Conservation (phyloP, 1,140 invertebrate genomes). For the Piezodorus guildinii region DNA sequence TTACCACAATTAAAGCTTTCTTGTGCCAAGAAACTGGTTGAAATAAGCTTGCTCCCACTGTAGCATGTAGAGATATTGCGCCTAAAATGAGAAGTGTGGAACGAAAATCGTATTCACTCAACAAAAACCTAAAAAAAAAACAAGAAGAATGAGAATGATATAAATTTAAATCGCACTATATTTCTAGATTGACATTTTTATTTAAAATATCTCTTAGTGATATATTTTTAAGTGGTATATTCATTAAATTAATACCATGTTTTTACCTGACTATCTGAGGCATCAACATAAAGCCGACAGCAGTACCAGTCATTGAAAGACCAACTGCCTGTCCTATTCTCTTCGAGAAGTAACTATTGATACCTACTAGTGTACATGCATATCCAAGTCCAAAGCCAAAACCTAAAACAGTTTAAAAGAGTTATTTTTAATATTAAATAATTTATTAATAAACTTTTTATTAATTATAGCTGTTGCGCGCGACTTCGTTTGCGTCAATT, state of each 20-base stretch:
- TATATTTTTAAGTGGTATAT: background rate
- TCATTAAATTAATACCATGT: background rate
- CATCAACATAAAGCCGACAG: constrained; percentile 60
- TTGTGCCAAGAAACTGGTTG: constrained; percentile 56
- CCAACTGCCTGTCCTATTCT: constrained; percentile 63
- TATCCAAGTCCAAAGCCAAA: constrained; percentile 52
- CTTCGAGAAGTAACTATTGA: constrained; percentile 50
- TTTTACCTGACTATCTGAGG: constrained; percentile 42
- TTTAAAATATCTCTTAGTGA: too few relatives aligned
- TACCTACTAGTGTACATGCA: constrained; percentile 44
- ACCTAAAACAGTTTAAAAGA: constrained; percentile 37
- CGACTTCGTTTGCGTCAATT: too few relatives aligned
- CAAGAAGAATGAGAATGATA: too few relatives aligned
- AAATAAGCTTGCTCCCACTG: constrained; percentile 48
- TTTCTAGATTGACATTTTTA: too few relatives aligned
- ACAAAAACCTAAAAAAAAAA: constrained; percentile 23
- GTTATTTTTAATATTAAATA: too few relatives aligned
- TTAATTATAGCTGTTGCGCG: too few relatives aligned
- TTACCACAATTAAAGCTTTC: constrained; percentile 5
- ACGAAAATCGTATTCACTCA: constrained; percentile 45
- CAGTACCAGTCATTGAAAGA: constrained; percentile 60
- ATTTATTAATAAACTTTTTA: too few relatives aligned
- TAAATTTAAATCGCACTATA: too few relatives aligned
- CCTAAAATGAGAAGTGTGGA: constrained; percentile 49
- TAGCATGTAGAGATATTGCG: constrained; percentile 45